Conservation (phyloP, 2,113 vertebrate species). For the Psittacula cyanocephala region DNA sequence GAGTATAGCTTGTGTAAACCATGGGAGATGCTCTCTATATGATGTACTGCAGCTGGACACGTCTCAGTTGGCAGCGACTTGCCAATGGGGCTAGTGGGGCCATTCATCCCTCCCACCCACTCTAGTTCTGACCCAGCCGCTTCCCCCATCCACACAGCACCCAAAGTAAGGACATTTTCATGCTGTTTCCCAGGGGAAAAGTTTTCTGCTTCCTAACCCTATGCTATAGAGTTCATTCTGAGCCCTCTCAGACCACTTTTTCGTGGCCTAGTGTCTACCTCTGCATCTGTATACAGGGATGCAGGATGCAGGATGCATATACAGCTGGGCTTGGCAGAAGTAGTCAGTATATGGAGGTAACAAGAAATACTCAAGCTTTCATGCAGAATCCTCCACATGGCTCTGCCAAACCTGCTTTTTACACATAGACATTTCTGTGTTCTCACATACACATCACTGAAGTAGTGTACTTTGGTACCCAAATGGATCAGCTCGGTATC, state of each 20-base stretch:
- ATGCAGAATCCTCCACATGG: not conserved
- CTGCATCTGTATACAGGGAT: not conserved
- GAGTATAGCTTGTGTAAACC: not conserved
- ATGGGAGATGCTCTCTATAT: not conserved
- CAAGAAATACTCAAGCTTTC: not conserved
- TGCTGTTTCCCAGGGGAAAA: not conserved
- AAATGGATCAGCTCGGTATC: not conserved
- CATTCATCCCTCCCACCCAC: not conserved
- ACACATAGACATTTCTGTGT: no score
- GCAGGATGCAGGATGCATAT: not conserved
- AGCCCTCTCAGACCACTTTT: not conserved
- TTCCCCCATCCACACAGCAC: not conserved
- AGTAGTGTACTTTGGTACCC: not conserved
- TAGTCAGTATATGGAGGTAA: not conserved
- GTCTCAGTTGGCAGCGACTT: not conserved
- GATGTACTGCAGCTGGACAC: not conserved
- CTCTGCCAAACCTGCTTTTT: not conserved
- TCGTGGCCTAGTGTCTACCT: not conserved
- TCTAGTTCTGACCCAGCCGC: not conserved
- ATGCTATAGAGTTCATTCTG: not conserved
- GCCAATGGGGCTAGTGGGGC: not conserved
- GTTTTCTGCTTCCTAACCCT: not conserved
- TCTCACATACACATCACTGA: fast-evolving
- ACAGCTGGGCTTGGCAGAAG: not conserved
- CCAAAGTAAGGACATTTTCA: not conserved